Evolutionary conservation across 2,888 invertebrate species (phyloP).

Genomic region (Pasiphila rectangulata): DNA sequence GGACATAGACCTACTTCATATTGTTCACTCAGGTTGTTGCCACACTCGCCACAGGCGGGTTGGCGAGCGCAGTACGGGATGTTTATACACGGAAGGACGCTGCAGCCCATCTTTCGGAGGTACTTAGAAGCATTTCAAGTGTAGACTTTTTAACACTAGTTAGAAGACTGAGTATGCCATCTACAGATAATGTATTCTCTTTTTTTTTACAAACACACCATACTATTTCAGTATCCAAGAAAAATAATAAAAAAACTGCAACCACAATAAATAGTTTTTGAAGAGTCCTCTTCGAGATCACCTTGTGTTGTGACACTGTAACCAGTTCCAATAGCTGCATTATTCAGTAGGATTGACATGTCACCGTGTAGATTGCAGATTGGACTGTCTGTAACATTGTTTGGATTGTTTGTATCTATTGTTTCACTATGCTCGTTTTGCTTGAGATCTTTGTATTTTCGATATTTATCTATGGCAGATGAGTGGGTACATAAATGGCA

Average conservation of each 20-base stretch:
- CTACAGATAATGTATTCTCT: not conserved
- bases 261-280: not conserved
- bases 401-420: conserved; percentile 14
- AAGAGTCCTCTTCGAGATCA: not conserved
- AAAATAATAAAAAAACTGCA: not conserved
- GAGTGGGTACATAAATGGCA: too few species aligned
- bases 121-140: too few species aligned
- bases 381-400: conserved; percentile 28
- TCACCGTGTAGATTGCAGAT: conserved; percentile 45
- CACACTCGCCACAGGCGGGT: too few species aligned
- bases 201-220: not conserved
- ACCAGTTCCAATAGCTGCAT: conserved; percentile 25
- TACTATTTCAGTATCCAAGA: too few species aligned
- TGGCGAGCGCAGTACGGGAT: too few species aligned
- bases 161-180: too few species aligned
- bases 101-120: too few species aligned
- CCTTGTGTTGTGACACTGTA: conserved; percentile 5
- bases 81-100: too few species aligned
- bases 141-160: too few species aligned
- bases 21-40: too few species aligned
- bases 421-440: not conserved
- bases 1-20: too few species aligned
- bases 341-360: conserved; percentile 48
- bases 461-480: not conserved
- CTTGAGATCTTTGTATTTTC: conserved; percentile 1